Evolutionary conservation across 2,888 invertebrate species (phyloP), one percentile per base, ranked within the genome.

Genomic region (Tenthredo livida): DNA sequence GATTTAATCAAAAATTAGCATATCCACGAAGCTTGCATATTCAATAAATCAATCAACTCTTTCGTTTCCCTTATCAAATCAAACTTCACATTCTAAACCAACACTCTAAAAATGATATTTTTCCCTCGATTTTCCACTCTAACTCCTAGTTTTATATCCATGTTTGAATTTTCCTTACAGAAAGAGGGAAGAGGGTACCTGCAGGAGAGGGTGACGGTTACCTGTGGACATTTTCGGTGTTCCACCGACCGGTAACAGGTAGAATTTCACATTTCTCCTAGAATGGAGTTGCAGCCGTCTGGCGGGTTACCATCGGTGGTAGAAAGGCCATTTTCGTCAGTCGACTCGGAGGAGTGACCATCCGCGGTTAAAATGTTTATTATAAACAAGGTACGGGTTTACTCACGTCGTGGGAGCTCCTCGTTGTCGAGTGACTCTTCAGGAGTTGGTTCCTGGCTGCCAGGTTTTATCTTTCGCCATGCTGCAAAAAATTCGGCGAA

Each of bases 371-470:
- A 61, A 2, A n/a, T 43, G 6, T 21, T 9, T 12, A 2, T 73
- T 2, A 17, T 1, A 61, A 54, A 77, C 37, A 33, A 21, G 21
- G 33, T 9, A 2, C 2, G n/a, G 33, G 77, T 83, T 25, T 65
- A 88, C 88, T 88, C 83, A 88, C 87, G 78, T 84, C 85, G 85
- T 47, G 77, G 12, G 80, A 70, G 77, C 80, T 86, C 85, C 21
- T 84, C 86, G 65, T 86, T 86, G 61, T 86, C 86, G 4, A 37
- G 84, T 21, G 86, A 75, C 25, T 84, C 84, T 65, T 73, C 50
- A 25, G n/a, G n/a, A 78, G 85, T 84, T 33, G 67, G 61, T 72
- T 50, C 86, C 47, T 85, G 85, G 33, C 72, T 82, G 4, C 75
- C 84, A 29, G 85, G 43, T 67, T 84, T 85, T 2, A 85, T 85